Conservation (phyloP, 2,888 invertebrate species). For the Pyrgus malvae region DNA sequence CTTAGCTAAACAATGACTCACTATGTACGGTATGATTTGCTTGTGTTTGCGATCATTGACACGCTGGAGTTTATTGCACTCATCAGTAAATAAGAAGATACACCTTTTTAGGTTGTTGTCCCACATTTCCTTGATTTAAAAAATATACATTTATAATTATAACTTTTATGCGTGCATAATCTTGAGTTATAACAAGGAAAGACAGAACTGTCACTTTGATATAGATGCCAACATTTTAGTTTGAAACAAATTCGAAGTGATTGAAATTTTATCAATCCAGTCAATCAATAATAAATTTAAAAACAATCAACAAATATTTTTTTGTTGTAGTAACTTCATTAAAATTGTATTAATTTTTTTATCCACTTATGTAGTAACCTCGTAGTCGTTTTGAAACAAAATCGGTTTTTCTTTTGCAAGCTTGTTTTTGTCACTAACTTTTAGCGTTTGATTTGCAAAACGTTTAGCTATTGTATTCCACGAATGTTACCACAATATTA, state of each 20-base stretch:
- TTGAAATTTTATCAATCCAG: no score
- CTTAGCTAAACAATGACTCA: slow-evolving; percentile 55
- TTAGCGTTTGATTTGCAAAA: slow-evolving; percentile 8
- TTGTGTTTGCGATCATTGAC: slow-evolving; percentile 58
- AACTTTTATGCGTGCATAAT: neutral
- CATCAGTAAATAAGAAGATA: slow-evolving; percentile 35
- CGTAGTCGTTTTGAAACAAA: neutral
- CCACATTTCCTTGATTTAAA: slow-evolving; percentile 26
- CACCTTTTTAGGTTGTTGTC: slow-evolving; percentile 38
- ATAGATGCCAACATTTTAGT: slow-evolving; percentile 2
- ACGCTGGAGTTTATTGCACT: slow-evolving; percentile 62
- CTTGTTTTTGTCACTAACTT: slow-evolving; percentile 6
- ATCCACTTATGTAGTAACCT: no score
- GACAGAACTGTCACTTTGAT: no score
- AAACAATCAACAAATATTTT: no score
- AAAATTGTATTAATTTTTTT: no score
- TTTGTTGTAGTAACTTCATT: no score
- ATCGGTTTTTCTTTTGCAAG: neutral
- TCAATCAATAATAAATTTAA: no score
- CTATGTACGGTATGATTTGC: slow-evolving; percentile 39
- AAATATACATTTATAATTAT: neutral
- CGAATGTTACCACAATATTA: slow-evolving; percentile 3
- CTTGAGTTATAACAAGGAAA: neutral
- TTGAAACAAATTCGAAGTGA: no score
- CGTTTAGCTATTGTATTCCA: neutral